Conservation (phyloP, 2,888 invertebrate species). For the Clistopyga incitator region DNA sequence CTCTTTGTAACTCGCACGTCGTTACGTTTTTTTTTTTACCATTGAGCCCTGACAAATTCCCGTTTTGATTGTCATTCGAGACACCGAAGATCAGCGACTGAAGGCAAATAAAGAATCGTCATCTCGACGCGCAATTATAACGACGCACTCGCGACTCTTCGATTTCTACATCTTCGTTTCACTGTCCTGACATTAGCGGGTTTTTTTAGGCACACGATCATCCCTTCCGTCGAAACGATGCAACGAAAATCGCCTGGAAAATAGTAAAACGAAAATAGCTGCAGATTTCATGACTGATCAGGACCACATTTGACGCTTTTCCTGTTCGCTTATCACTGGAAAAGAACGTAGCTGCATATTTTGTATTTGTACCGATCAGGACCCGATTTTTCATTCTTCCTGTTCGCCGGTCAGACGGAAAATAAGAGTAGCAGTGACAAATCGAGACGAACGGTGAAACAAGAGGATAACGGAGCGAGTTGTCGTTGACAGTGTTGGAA, state of each 20-base stretch:
- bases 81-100: conserved; percentile 9
- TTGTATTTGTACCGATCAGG: background rate
- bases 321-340: background rate
- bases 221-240: conserved; percentile 47
- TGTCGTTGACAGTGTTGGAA: background rate
- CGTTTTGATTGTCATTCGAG: conserved; percentile 6
- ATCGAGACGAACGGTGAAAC: background rate
- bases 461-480: background rate
- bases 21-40: background rate
- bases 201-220: conserved; percentile 8
- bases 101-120: background rate
- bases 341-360: background rate
- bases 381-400: conserved; percentile 3
- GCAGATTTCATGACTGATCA: conserved; percentile 1
- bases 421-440: background rate
- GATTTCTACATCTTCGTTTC: conserved; percentile 13
- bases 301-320: conserved; percentile 2
- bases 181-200: background rate
- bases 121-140: background rate
- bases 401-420: no score
- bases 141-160: background rate
- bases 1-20: background rate
- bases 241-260: conserved; percentile 27
- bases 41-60: background rate
- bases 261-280: background rate